These are phyloP conservation scores for Eupithecia insigniata DNA, from an alignment of 2,888 invertebrate genomes.

Conservation along the genomic window DNA sequence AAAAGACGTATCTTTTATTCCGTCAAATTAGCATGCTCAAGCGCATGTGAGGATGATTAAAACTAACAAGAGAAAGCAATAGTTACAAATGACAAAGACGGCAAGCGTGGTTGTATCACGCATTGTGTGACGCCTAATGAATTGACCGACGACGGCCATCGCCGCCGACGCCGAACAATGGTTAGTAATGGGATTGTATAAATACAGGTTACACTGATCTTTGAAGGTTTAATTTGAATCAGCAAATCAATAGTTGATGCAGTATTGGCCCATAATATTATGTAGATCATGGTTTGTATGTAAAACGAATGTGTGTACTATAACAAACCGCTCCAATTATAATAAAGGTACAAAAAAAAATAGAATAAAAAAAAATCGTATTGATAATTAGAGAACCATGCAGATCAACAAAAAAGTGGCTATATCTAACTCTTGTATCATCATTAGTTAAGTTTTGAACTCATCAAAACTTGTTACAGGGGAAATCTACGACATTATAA, in stretches of 20 bases:
- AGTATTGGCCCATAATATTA: not conserved
- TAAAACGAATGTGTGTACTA: not conserved
- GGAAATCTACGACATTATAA: not conserved
- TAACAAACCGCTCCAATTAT: not conserved
- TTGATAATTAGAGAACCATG: not conserved
- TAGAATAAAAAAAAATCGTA: not conserved
- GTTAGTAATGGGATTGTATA: conserved; percentile 34
- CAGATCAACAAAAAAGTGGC: not conserved
- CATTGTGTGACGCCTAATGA: conserved; percentile 55
- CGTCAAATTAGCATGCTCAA: conserved; percentile 13
- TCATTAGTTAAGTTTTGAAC: not conserved
- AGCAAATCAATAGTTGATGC: not conserved
- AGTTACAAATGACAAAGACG: conserved; percentile 46
- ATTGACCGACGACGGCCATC: conserved; percentile 52
- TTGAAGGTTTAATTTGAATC: not conserved
- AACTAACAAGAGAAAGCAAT: conserved; percentile 43
- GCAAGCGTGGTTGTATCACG: conserved; percentile 47
- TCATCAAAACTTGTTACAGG: not conserved
- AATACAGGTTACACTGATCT: conserved; percentile 5
- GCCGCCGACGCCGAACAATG: conserved; percentile 52
- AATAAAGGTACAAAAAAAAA: not conserved
- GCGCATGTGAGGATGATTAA: conserved; percentile 30
- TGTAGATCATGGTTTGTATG: not conserved
- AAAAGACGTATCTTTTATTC: not conserved
- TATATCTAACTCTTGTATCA: not conserved